Conservation (phyloP, 2,888 invertebrate species). For the Anthrax anthrax region DNA sequence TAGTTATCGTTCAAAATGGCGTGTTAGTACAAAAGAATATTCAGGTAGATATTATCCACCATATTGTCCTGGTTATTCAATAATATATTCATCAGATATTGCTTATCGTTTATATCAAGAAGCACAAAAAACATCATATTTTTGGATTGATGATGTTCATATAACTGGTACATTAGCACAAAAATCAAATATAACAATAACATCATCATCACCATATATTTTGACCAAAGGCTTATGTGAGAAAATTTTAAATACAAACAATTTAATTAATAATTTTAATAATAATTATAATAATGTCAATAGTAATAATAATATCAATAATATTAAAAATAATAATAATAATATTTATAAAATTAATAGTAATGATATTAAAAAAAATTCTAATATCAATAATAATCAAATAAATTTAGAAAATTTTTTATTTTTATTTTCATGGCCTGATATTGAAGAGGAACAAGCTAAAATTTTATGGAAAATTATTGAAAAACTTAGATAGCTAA, state of each 20-base stretch:
- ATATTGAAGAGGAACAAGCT: slow-evolving; percentile 32
- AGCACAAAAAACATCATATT: slow-evolving; percentile 49
- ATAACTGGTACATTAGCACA: slow-evolving; percentile 52
- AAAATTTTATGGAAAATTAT: slow-evolving; percentile 33
- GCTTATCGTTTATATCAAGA: slow-evolving; percentile 41
- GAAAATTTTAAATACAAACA: slow-evolving; percentile 14
- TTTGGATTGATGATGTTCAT: slow-evolving; percentile 76
- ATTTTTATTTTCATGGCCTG: slow-evolving; percentile 31
- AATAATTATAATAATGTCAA: not conserved
- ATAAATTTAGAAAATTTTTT: slow-evolving; percentile 19
- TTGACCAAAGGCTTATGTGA: slow-evolving; percentile 10
- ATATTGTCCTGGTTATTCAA: slow-evolving; percentile 61
- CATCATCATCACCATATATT: slow-evolving; percentile 22
- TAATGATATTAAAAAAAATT: not conserved
- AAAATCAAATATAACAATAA: slow-evolving; percentile 37
- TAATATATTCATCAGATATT: slow-evolving; percentile 51
- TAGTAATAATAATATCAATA: not conserved
- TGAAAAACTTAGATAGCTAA: slow-evolving; percentile 5
- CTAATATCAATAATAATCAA: slow-evolving; percentile 9
- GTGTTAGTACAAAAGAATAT: slow-evolving; percentile 54
- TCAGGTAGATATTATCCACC: slow-evolving; percentile 48
- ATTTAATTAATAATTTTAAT: not conserved
- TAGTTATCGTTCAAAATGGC: slow-evolving; percentile 59
- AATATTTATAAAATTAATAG: no score
- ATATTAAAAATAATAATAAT: slow-evolving; percentile 11